Percentiles rank a stretch among this genome's conserved stretches.
phyloP scores from a whole-genome alignment of 2,888 invertebrate genomes.

The Bombylius major region DNA sequence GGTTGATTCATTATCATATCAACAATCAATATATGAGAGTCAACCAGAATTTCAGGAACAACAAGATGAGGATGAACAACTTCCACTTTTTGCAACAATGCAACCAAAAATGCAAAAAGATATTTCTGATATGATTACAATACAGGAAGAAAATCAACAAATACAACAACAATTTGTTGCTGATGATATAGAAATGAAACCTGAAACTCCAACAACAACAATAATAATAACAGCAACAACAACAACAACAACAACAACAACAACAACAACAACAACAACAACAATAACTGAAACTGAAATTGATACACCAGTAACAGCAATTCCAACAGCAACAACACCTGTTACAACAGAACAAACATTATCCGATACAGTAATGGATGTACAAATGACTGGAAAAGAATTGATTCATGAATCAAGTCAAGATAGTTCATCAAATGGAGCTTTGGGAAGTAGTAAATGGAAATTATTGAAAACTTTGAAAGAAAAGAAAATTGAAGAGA shows the following conservation, averaged over 20 bases:
- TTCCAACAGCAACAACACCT: background rate
- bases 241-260: background rate
- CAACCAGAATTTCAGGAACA: conserved; percentile 10
- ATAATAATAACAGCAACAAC: background rate
- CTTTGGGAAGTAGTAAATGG: conserved; percentile 78
- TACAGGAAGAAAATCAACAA: background rate
- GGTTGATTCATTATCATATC: background rate
- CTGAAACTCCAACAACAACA: background rate
- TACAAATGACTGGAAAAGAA: background rate
- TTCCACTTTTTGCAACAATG: background rate
- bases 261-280: background rate
- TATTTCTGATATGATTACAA: background rate
- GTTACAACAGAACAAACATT: background rate
- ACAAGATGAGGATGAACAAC: conserved; percentile 8
- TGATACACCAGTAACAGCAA: background rate
- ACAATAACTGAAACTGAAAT: background rate
- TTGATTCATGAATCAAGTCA: conserved; percentile 29
- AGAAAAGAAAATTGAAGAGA: conserved; percentile 81
- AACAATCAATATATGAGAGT: background rate
- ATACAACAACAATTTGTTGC: background rate
- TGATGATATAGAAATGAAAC: background rate
- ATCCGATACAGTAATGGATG: background rate
- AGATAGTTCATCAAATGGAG: conserved; percentile 39
- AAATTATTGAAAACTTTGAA: conserved; percentile 79
- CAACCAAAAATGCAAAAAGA: background rate